Percentiles rank a stretch among this genome's conserved stretches.
phyloP scores from a whole-genome alignment of 1,140 invertebrate genomes.

The Dendrolimus punctatus region DNA sequence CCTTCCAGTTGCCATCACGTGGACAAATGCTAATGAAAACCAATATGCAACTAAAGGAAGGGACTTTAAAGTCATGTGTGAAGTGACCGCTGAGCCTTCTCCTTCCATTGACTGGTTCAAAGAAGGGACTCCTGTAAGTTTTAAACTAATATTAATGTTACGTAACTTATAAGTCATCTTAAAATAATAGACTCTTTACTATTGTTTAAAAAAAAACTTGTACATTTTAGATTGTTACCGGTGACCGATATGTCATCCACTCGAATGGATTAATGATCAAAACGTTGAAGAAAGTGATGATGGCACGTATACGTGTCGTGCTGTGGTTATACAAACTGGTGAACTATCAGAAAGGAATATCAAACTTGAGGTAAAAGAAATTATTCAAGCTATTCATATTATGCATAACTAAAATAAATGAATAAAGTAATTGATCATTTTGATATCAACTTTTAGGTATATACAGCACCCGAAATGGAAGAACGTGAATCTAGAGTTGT shows the following conservation, averaged over 20 bases:
- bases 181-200: not conserved
- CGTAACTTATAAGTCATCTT: not conserved
- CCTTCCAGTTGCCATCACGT: slow-evolving; percentile 84
- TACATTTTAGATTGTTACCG: slow-evolving; percentile 70
- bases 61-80: slow-evolving; percentile 85
- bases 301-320: slow-evolving; percentile 88
- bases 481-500: slow-evolving; percentile 73
- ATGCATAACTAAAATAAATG: too few relatives aligned
- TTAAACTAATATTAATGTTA: slow-evolving; percentile 1
- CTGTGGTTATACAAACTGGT: slow-evolving; percentile 85
- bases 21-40: slow-evolving; percentile 86
- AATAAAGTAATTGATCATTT: not conserved
- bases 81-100: slow-evolving; percentile 87
- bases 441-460: slow-evolving; percentile 73
- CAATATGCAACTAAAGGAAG: slow-evolving; percentile 86
- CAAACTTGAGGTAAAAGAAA: slow-evolving; percentile 78
- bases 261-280: slow-evolving; percentile 84
- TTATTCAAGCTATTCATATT: too few relatives aligned
- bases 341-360: slow-evolving; percentile 83
- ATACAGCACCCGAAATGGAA: slow-evolving; percentile 81
- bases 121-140: slow-evolving; percentile 77
- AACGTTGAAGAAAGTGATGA: slow-evolving; percentile 87
- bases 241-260: slow-evolving; percentile 82
- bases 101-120: slow-evolving; percentile 89
- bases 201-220: not conserved